Base-by-base conservation (phyloP, 2,113 vertebrate species). In the Todiramphus chloris region DNA sequence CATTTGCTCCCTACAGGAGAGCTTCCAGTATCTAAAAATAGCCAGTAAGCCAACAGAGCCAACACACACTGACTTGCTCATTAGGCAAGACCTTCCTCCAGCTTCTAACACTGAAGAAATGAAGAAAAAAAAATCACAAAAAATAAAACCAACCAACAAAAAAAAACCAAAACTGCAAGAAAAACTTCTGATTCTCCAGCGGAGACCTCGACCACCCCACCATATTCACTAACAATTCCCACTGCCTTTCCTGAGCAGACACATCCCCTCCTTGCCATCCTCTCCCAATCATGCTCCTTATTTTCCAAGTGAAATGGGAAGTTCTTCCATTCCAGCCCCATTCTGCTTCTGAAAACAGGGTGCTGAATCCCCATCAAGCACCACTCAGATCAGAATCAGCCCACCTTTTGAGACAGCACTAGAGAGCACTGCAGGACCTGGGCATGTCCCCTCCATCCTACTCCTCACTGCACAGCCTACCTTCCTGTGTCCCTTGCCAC, bases 1-100 rank as follows among this genome's bases (percentile, higher is more conserved):
- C 43, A 24, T 14, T 27, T 27, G 7, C n/a, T 72, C 59, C 63
- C 41, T 28, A 44, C 63, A 64, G 43, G 16, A 58, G 41, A 82
- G 37, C 30, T 70, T 89, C 87, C 93, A 91, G 35, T 18, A 10
- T 37, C 73, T 85, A 81, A 96, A 96, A 95, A 89, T 48, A 96
- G 21, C 66, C 53, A 13, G 33, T 83, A 60, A 43, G 17, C 46
- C 68, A 88, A 23, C 35, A 48, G 44, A 66, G 77, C 67, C 46
- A 67, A 48, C 44, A 62, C 9, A 69, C 2, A 2, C 43, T 64
- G 21, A 28, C 46, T 91, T 3, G 4, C 30, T 62, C 9, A 0
- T 39, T 70, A 81, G 81, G 66, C 51, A 35, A 55, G 56, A 55
- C 43, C 56, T 87, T 55, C 50, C 73, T 89, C 46, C 80, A 66